Evolutionary conservation across 2,888 invertebrate species (phyloP), one percentile per base, ranked within the genome.

Genomic region (Hoplodrina blanda): DNA sequence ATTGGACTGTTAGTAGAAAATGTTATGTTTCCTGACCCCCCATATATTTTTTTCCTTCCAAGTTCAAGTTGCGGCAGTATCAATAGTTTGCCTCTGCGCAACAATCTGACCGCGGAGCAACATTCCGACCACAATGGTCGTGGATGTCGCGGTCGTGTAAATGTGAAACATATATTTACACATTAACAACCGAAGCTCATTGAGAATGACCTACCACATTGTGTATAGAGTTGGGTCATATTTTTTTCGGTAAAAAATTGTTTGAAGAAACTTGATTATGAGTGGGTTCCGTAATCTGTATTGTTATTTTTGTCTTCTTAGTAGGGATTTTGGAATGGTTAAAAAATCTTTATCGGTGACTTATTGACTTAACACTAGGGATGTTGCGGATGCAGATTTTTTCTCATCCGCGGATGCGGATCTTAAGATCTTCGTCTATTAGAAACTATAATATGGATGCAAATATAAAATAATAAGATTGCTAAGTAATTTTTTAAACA

Each of bases 191-290:
- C 83, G 85, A 83, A 85, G 84, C 89, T 90, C 90, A 91, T 90
- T 91, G 91, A 90, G 82, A 83, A 84, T 91, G 90, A 93, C 93
- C 93, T 91, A 92, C 92, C 93, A 91, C 92, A 91, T 90, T 89
- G 91, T 88, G 84, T 89, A 87, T 85, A 82, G 82, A 88, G 88
- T 89, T 89, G 88, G 88, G 87, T 88, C 87, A 89, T 85, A 85
- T 85, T 88, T 89, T 88, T 89, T 86, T 73, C 46, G 52, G 54
- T 62, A 69, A 80, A 83, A 84, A 78, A 71, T 78, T 44, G 63
- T 80, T 74, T 60, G 64, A 63, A 11, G 53, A 49, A 50, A 70
- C 56, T 72, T 61, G 53, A 67, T 59, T 37, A 6, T 53, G 6
- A 17, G 13, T 30, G 37, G 86, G 85, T 87, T 86, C 84, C 67